Evolutionary conservation across 2,888 invertebrate species (phyloP), one percentile per base, ranked within the genome.

Genomic region (Lingula anatina): DNA sequence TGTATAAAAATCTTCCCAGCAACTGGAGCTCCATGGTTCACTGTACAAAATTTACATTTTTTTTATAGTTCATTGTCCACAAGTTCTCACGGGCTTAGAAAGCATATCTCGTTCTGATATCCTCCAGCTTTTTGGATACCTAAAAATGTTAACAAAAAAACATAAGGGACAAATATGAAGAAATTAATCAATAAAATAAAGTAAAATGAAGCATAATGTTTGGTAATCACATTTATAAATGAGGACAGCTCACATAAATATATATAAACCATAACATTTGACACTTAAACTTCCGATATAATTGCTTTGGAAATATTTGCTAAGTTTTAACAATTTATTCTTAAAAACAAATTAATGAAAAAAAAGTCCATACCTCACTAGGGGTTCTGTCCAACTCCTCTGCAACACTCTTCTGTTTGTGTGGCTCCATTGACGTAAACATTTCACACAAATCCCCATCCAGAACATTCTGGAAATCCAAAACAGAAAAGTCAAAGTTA

Each of bases 401-500:
- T 0, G 96, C 88, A 53, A 99, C 95, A 57, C 88, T 88, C 69
- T 93, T 94, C 76, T 99, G 99, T 77, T 96, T 97, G 0, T 83
- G 80, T 0, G 88, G 85, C 64, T 99, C 99, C 69, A 99, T 83
- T 0, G 95, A 92, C 75, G 94, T 94, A 80, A 91, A 99, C 80
- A 97, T 96, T 78, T 99, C 99, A 77, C 99, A 99, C 43, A 99
- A 81, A 78, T 99, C 99, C 2, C 99, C 99, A 76, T 99, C 99
- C 61, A 99, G 89, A 1, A 99, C 94, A 81, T 93, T 95, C 86
- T 94, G 82, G 7, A 83, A 63, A 44, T 28, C 47, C 15, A 49
- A 47, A n/a, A 44, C 35, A 39, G 43, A 1, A 25, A 47, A 35
- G 23, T 28, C 15, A 47, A 21, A 46, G 28, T 36, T 31, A 12